Conservation (phyloP, 2,888 invertebrate genomes). For the Lissonota sp. region DNA sequence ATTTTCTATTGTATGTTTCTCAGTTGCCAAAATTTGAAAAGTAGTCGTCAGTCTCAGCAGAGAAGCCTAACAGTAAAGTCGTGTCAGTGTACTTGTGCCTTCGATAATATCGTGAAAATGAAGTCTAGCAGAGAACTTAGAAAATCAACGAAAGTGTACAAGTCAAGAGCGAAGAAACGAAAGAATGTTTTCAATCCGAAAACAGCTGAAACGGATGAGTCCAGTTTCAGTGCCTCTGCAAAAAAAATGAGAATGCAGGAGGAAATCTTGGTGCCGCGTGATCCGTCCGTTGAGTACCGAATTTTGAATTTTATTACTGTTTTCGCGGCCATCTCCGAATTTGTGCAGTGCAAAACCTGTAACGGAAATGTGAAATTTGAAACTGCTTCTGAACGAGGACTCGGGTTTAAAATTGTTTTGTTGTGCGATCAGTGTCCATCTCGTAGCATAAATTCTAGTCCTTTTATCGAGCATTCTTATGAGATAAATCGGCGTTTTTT, state of each 20-base stretch:
- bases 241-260: constrained; percentile 63
- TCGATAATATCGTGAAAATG: constrained; percentile 42
- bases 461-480: constrained; percentile 67
- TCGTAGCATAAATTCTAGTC: constrained; percentile 65
- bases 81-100: constrained; percentile 31
- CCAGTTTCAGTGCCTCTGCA: constrained; percentile 64
- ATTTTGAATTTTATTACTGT: constrained; percentile 65
- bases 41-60: constrained; percentile 47
- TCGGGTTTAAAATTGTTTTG: constrained; percentile 71
- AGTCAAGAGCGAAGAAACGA: constrained; percentile 50
- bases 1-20: constrained; percentile 16
- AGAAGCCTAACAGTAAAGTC: constrained; percentile 44
- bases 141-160: too few species aligned
- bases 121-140: too few species aligned
- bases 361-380: constrained; percentile 65
- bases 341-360: constrained; percentile 64
- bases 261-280: constrained; percentile 62
- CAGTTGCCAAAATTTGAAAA: constrained; percentile 32
- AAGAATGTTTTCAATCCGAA: constrained; percentile 58
- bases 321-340: constrained; percentile 62
- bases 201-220: constrained; percentile 59
- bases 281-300: constrained; percentile 63
- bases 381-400: constrained; percentile 67
- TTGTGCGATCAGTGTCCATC: constrained; percentile 67
- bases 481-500: constrained; percentile 70